Evolutionary conservation across 2,113 vertebrate species (phyloP), one percentile per base, ranked within the genome.

Genomic region (Corvus hawaiiensis): DNA sequence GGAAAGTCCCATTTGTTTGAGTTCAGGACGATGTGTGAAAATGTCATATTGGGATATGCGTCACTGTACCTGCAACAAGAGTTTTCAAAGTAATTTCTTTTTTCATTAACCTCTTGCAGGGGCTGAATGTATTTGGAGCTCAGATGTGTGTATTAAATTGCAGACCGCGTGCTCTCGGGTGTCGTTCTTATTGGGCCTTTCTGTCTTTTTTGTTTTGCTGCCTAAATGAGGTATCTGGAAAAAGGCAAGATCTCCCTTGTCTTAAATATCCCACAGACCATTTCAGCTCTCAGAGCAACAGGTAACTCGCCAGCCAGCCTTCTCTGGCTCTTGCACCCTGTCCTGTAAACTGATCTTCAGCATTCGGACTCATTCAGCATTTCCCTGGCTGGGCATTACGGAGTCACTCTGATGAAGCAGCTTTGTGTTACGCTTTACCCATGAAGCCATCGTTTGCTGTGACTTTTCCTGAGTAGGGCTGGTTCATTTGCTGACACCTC

Each of bases 211-310:
- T 97, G 96, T 98, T 98, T 98, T 98, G 98, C 98, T 95, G 97
- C 89, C 97, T 97, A 95, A 98, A 97, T 98, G 98, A 98, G 97
- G 77, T 98, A 96, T 97, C 98, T 98, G 98, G 98, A 97, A 97
- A 98, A 97, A 97, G 97, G 97, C 98, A 96, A 97, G 97, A 97
- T 94, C 94, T 98, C 96, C 95, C 97, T 96, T 98, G 97, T 93
- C 97, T 98, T 97, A 98, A 97, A 95, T 97, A 81, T 93, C 97
- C 96, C 98, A 97, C 97, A 86, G 95, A 96, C 95, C 93, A 76
- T 97, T 97, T 97, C 97, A 96, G 98, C 97, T 97, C 96, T 98
- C 96, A 98, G 97, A 98, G 98, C 97, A 94, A 97, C 98, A 98
- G 98, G 98, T 98, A 98, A 98, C 97, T 97, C 16, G 7, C 39